Evolutionary conservation across 2,113 vertebrate genomes (phyloP).

Genomic region (Nannospalax galili): DNA sequence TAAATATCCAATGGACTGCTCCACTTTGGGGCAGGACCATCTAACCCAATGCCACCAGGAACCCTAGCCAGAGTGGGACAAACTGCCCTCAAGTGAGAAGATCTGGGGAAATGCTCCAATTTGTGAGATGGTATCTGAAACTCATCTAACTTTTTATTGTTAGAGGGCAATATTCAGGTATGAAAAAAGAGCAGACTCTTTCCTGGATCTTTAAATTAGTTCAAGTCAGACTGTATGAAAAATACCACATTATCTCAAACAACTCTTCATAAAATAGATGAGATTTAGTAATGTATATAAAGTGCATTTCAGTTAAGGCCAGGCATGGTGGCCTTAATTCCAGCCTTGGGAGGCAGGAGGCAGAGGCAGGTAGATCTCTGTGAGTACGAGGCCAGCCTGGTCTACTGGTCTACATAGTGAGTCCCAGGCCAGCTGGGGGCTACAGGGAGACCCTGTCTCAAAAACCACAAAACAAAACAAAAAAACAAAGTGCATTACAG

Average conservation of each 20-base stretch:
- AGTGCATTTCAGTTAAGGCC: neutral
- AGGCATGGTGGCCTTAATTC: too few relatives aligned
- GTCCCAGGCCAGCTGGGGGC: too few relatives aligned
- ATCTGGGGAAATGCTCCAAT: neutral
- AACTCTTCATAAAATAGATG: neutral
- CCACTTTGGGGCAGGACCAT: neutral
- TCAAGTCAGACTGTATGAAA: neutral
- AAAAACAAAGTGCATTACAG: neutral
- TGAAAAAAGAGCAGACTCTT: neutral
- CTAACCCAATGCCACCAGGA: neutral
- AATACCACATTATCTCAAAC: neutral
- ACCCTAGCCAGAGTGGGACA: neutral
- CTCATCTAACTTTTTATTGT: neutral
- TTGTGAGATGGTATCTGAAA: neutral
- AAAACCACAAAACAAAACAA: too few relatives aligned
- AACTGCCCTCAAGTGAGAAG: neutral
- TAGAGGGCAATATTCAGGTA: neutral
- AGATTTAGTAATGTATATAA: neutral
- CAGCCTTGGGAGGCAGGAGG: too few relatives aligned
- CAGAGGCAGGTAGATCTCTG: too few relatives aligned
- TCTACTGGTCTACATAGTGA: too few relatives aligned
- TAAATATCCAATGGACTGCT: neutral
- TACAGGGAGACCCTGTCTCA: too few relatives aligned
- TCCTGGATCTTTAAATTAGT: neutral
- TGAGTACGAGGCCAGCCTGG: too few relatives aligned